phyloP scores from a whole-genome alignment of 2,113 vertebrate species.

The Triplophysa tibetana region DNA sequence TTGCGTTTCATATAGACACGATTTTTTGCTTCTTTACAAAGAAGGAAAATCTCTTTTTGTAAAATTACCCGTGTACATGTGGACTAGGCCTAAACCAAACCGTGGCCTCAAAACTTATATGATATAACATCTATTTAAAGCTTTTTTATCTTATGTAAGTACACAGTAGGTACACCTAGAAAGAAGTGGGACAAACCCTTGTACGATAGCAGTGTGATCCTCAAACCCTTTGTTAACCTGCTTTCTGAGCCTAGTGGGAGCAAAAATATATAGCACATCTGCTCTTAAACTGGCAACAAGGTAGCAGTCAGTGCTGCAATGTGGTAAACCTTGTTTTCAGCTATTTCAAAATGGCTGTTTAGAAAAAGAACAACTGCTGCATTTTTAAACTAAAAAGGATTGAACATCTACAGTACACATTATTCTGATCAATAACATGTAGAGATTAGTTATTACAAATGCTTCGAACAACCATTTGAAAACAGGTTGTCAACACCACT shows the following conservation, averaged over 20 bases:
- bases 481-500: neutral
- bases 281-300: conserved; percentile 46
- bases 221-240: conserved; percentile 41
- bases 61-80: too few species aligned
- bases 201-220: neutral
- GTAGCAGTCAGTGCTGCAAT: conserved; percentile 18
- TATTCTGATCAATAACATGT: neutral
- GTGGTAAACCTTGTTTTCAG: conserved; percentile 36
- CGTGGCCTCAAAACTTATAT: too few species aligned
- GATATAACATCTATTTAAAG: too few species aligned
- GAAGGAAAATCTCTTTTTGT: too few species aligned
- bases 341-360: neutral
- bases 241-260: conserved; percentile 49
- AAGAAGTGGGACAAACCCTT: too few species aligned
- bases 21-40: too few species aligned
- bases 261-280: conserved; percentile 48
- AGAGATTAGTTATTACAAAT: too few species aligned
- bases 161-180: too few species aligned
- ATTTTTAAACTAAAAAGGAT: neutral
- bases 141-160: too few species aligned
- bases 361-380: neutral
- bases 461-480: too few species aligned
- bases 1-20: too few species aligned
- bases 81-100: too few species aligned
- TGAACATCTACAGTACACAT: neutral